Evolutionary conservation across 2,888 invertebrate species (phyloP), one percentile per base, ranked within the genome.

Genomic region (Caprella mutica): DNA sequence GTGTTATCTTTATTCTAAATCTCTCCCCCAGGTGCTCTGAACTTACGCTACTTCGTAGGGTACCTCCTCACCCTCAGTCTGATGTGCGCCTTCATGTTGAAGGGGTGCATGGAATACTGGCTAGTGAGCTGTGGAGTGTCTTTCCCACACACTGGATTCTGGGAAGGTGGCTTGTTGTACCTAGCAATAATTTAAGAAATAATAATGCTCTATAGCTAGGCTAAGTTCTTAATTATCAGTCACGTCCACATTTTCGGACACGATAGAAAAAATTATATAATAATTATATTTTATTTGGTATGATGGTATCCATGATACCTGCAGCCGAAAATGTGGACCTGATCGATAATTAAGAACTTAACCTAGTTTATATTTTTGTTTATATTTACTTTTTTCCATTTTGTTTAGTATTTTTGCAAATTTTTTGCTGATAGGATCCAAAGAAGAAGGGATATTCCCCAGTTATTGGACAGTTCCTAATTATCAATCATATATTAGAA

Each of bases 21-120:
- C 24, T 43, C 52, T 56, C 43, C 66, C 68, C 5, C 71, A 84
- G 85, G 89, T 57, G 81, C 84, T 44, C 84, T 84, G 69, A 91
- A 91, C 75, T 57, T 65, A 39, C 53, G 58, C 29, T 63, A 66
- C 30, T 66, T 66, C 33, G 60, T 66, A 29, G 62, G 61, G 2
- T 66, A 65, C 33, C 59, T 66, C 43, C 44, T 66, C 23, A 60
- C 56, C 42, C 57, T 66, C 38, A 59, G 58, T 40, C 54, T 33
- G 3, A 61, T 66, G 61, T 59, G 60, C 39, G 54, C 52, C 26
- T 59, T 66, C 43, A 50, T 61, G 27, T 42, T 61, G n/a, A 61
- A 65, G 21, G 65, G 65, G 35, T 66, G 66, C 50, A 55, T 65
- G 40, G 56, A 58, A 33, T 66, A 35, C 51, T 65, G 56, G 60